Percentiles rank a stretch among this genome's conserved stretches.
Conservation (phyloP, 2,888 invertebrate species). For the Xiphydria camelus region DNA sequence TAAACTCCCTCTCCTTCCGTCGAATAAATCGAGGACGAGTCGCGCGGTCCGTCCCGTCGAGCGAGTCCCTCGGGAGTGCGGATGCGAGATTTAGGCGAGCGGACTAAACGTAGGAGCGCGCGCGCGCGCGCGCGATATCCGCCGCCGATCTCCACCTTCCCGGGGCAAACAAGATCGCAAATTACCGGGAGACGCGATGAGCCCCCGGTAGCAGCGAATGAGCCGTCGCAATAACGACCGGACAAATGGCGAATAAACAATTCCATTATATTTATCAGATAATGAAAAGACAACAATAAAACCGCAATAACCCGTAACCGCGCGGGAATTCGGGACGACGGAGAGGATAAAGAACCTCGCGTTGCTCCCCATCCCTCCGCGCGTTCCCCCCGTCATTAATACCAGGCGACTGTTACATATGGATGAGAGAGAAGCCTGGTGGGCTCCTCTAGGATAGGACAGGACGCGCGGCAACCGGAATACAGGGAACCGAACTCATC, state of each 20-base stretch:
- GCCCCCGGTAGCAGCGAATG: conserved; percentile 3
- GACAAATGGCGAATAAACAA: conserved; percentile 41
- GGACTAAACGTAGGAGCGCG: too few species aligned
- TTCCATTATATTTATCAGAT: conserved; percentile 53
- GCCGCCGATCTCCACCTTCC: too few species aligned
- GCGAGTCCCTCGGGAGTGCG: too few species aligned
- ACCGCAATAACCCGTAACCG: conserved; percentile 33
- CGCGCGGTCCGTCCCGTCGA: too few species aligned
- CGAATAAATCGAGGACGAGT: too few species aligned
- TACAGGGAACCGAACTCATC: conserved; percentile 54
- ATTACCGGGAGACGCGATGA: conserved; percentile 1
- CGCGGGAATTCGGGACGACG: conserved; percentile 12
- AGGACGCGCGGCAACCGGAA: conserved; percentile 27
- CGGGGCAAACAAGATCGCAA: conserved; percentile 15
- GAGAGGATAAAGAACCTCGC: conserved; percentile 41
- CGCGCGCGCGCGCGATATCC: too few species aligned
- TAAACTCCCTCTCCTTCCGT: too few species aligned
- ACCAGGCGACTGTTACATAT: conserved; percentile 58
- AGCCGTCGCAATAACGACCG: conserved; percentile 15
- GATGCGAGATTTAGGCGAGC: too few species aligned
- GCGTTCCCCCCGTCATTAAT: conserved; percentile 52
- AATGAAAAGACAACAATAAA: conserved; percentile 43
- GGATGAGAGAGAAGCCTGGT: too few species aligned
- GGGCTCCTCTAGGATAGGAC: conserved; percentile 44
- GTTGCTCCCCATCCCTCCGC: conserved; percentile 22